phyloP scores from a whole-genome alignment of 2,888 invertebrate genomes.

The Imbricaverruca yamaguchii region DNA sequence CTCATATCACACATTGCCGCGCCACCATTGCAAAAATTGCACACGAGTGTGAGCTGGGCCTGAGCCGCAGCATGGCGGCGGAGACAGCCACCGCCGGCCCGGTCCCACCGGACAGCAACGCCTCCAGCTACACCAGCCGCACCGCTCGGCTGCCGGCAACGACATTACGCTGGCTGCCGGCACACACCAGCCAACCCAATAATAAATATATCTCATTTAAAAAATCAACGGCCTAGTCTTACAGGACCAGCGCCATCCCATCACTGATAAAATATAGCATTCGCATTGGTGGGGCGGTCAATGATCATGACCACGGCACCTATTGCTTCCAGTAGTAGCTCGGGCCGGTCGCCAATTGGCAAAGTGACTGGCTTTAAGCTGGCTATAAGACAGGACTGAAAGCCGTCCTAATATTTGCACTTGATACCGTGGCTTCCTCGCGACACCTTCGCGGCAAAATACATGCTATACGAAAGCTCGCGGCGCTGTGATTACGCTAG shows the following conservation, averaged over 20 bases:
- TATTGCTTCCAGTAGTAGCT: too few relatives aligned
- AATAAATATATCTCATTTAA: background rate
- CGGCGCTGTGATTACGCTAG: background rate
- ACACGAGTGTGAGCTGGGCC: background rate
- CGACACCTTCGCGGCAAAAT: background rate
- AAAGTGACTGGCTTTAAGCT: background rate
- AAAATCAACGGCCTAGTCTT: background rate
- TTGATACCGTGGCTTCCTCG: background rate
- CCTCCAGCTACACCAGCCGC: background rate
- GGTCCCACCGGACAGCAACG: background rate
- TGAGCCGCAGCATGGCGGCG: background rate
- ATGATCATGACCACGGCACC: too few relatives aligned
- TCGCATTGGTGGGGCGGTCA: too few relatives aligned
- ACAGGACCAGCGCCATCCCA: background rate
- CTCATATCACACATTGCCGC: background rate
- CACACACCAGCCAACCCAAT: background rate
- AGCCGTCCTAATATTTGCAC: background rate
- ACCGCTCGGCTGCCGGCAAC: background rate
- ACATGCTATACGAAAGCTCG: conserved; percentile 3
- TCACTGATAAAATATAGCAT: background rate
- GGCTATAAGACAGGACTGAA: background rate
- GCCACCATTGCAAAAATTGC: background rate
- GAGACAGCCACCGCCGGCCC: background rate
- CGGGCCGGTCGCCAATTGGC: background rate
- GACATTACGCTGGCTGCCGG: too few relatives aligned